Conservation (phyloP, 2,888 invertebrate genomes). For the Drosophila mimica region DNA sequence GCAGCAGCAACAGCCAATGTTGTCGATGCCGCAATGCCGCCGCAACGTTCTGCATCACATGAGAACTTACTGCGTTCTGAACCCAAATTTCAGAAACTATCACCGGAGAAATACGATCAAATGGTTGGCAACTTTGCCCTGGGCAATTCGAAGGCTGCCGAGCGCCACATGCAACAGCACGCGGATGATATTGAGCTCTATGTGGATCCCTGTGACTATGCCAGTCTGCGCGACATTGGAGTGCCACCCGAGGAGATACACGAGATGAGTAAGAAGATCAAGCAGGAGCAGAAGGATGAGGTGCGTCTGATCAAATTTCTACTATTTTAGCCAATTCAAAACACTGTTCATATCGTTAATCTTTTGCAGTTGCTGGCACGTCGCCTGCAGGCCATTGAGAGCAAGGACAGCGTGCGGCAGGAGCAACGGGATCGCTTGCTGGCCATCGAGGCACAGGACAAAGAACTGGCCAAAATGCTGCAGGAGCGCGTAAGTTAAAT, state of each 20-base stretch:
- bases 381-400: slow-evolving; percentile 91
- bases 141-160: slow-evolving; percentile 56
- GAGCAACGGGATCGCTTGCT: slow-evolving; percentile 87
- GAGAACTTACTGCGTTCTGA: slow-evolving; percentile 82
- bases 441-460: slow-evolving; percentile 92
- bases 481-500: slow-evolving; percentile 87
- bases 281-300: slow-evolving; percentile 91
- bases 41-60: slow-evolving; percentile 76
- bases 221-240: slow-evolving; percentile 85
- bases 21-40: slow-evolving; percentile 39
- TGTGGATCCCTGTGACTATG: slow-evolving; percentile 83
- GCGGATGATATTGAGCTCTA: slow-evolving; percentile 83
- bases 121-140: slow-evolving; percentile 78
- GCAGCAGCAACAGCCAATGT: slow-evolving; percentile 29
- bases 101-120: slow-evolving; percentile 83
- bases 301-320: slow-evolving; percentile 80
- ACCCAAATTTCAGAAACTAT: slow-evolving; percentile 83
- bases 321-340: neutral
- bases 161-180: slow-evolving; percentile 76
- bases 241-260: slow-evolving; percentile 86
- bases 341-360: neutral
- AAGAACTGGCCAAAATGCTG: slow-evolving; percentile 90
- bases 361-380: slow-evolving; percentile 88
- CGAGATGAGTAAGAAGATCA: slow-evolving; percentile 87
- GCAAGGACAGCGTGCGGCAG: slow-evolving; percentile 87